Evolutionary conservation across 2,113 vertebrate genomes (phyloP).

Genomic region (Apodemus sylvaticus): DNA sequence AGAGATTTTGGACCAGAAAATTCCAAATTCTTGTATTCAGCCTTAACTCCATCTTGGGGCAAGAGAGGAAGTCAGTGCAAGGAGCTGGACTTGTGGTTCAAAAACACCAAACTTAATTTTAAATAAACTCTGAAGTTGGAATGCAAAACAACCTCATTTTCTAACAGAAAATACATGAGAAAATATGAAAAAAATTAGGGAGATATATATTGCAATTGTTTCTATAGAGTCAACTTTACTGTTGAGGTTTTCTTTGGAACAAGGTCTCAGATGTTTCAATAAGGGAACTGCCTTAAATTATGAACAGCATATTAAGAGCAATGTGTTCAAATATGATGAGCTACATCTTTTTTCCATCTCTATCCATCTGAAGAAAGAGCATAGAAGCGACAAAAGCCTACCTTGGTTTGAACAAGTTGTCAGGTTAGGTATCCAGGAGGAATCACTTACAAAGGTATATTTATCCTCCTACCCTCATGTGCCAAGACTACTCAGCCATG

Average conservation of each 20-base stretch:
- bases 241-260: not conserved
- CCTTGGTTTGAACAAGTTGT: not conserved
- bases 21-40: not conserved
- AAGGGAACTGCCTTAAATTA: not conserved
- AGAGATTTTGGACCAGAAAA: not conserved
- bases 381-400: not conserved
- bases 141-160: not conserved
- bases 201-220: not conserved
- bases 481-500: not conserved
- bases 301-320: not conserved
- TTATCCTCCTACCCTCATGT: not conserved
- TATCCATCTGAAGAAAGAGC: not conserved
- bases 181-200: not conserved
- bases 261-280: not conserved
- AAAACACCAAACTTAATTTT: constrained; percentile 16
- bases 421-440: not conserved
- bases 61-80: not conserved
- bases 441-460: not conserved
- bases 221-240: not conserved
- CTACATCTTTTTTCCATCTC: not conserved
- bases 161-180: not conserved
- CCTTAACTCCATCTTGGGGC: not conserved
- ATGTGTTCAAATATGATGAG: not conserved
- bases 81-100: not conserved
- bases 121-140: not conserved